A percentile compares a stretch with the other conserved stretches of the same genome.
These are phyloP conservation scores for Bujurquina vittata DNA, from an alignment of 2,113 vertebrate species.

Conservation along the genomic window DNA sequence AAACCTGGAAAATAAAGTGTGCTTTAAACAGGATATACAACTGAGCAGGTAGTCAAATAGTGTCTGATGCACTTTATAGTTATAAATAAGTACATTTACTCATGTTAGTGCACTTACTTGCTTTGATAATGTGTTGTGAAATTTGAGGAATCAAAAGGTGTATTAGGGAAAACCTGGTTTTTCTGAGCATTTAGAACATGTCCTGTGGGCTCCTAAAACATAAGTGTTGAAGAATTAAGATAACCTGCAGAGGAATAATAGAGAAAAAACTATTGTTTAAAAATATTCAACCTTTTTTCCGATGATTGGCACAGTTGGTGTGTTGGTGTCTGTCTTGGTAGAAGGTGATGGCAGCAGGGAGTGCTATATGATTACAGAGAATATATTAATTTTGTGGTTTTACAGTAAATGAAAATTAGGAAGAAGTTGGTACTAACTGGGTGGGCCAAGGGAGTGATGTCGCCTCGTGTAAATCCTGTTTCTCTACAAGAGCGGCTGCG, in stretches of 20 bases:
- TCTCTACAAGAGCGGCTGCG: conserved; percentile 32
- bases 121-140: conserved; percentile 63
- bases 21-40: not conserved
- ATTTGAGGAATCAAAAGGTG: conserved; percentile 45
- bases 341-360: conserved; percentile 2
- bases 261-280: not conserved
- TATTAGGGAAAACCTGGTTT: conserved; percentile 24
- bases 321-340: not conserved
- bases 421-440: conserved; percentile 51
- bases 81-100: not conserved
- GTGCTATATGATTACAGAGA: conserved; percentile 27
- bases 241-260: not conserved
- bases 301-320: not conserved
- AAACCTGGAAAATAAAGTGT: conserved; percentile 44
- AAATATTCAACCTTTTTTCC: conserved; percentile 50
- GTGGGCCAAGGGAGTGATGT: conserved; percentile 18
- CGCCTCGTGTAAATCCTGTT: conserved; percentile 63
- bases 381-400: not conserved
- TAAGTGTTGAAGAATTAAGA: not conserved
- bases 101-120: conserved; percentile 50
- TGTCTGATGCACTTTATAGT: not conserved
- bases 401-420: not conserved
- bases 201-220: conserved; percentile 62
- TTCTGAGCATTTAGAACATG: conserved; percentile 54
- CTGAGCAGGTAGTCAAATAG: not conserved